Evolutionary conservation across 2,113 vertebrate genomes (phyloP).

Genomic region (Hepsetus odoe): DNA sequence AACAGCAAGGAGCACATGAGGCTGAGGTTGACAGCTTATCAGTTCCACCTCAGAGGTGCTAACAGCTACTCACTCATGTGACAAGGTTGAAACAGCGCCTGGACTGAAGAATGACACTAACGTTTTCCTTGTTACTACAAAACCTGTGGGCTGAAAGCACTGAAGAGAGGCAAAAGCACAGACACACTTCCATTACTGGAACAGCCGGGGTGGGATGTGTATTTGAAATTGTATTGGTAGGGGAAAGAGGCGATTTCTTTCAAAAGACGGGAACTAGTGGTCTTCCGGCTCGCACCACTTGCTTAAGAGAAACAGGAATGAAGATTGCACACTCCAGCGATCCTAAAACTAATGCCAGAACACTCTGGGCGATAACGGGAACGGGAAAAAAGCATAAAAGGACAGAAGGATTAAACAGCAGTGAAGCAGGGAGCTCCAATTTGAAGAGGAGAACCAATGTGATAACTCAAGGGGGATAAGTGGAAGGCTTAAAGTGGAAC

Average conservation of each 20-base stretch:
- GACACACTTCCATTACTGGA: slow-evolving; percentile 62
- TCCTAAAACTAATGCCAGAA: slow-evolving; percentile 72
- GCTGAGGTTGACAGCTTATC: slow-evolving; percentile 70
- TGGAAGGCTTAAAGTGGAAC: slow-evolving; percentile 39
- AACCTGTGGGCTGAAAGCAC: slow-evolving; percentile 55
- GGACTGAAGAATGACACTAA: slow-evolving; percentile 32
- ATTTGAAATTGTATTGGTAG: slow-evolving; percentile 48
- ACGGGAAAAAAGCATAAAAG: slow-evolving; percentile 43
- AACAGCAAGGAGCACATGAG: slow-evolving; percentile 17
- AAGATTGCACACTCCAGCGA: slow-evolving; percentile 64
- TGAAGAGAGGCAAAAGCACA: slow-evolving; percentile 46
- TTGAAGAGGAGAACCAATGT: slow-evolving; percentile 59
- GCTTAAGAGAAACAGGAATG: slow-evolving; percentile 65
- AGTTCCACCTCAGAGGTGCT: slow-evolving; percentile 64
- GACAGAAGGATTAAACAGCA: slow-evolving; percentile 67
- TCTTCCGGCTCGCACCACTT: slow-evolving; percentile 59
- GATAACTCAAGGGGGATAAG: slow-evolving; percentile 58
- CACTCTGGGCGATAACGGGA: slow-evolving; percentile 18
- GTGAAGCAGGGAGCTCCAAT: slow-evolving; percentile 58
- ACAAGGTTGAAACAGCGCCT: slow-evolving; percentile 57
- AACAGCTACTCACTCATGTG: slow-evolving; percentile 62
- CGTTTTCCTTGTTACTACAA: slow-evolving; percentile 29
- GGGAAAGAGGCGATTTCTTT: slow-evolving; percentile 47
- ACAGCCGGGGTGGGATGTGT: slow-evolving; percentile 41
- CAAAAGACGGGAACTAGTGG: slow-evolving; percentile 34